Evolutionary conservation across 2,113 vertebrate genomes (phyloP).

Genomic region (Oceanites oceanicus): DNA sequence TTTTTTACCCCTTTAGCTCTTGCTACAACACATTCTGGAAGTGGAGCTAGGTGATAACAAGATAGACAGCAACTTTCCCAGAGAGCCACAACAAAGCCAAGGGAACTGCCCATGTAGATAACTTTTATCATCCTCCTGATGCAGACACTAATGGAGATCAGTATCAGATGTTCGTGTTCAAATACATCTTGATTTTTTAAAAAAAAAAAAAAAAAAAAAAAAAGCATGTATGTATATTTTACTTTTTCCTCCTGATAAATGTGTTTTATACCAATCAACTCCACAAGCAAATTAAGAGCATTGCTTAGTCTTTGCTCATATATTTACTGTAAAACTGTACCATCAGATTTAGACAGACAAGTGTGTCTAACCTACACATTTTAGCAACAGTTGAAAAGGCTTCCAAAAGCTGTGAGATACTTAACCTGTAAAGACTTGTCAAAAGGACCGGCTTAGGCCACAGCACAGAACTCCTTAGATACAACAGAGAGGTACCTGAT

Average conservation of each 20-base stretch:
- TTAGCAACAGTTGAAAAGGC: background rate
- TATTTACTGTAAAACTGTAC: background rate
- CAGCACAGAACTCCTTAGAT: background rate
- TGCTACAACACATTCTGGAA: background rate
- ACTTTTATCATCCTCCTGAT: background rate
- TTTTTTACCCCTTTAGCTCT: background rate
- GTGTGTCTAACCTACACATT: background rate
- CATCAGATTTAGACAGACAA: background rate
- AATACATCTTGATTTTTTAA: rapidly evolving
- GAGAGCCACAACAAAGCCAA: background rate
- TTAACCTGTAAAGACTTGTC: background rate
- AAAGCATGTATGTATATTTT: background rate
- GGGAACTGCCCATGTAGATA: background rate
- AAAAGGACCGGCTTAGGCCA: background rate
- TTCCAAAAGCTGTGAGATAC: background rate
- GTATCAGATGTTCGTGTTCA: background rate
- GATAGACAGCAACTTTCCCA: background rate
- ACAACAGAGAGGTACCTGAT: background rate
- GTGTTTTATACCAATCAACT: background rate
- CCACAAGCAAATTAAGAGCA: background rate
- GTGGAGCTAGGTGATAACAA: background rate
- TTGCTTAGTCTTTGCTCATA: background rate
- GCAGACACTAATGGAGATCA: background rate
- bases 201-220: background rate
- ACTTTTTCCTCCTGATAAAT: background rate